Evolutionary conservation across 2,113 vertebrate species (phyloP).

Genomic region (Coryphaenoides rupestris): DNA sequence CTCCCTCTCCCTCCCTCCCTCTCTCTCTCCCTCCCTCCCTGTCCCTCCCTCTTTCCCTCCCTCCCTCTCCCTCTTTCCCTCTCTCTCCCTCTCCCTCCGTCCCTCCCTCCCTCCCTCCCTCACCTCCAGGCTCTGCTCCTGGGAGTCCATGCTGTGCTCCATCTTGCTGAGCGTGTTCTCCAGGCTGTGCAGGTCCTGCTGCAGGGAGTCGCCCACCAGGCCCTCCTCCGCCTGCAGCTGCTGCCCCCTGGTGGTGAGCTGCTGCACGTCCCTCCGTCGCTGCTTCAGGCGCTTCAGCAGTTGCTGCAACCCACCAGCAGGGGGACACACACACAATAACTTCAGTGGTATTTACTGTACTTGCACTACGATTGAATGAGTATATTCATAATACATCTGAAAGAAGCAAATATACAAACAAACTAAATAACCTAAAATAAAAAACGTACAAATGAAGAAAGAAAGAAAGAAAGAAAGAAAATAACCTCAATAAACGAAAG

Average conservation of each 20-base stretch:
- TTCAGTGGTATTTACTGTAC: no score
- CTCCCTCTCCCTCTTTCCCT: neutral
- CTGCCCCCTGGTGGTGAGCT: conserved; percentile 80
- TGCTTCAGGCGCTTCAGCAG: conserved; percentile 80
- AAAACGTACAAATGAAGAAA: neutral
- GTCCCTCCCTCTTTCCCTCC: neutral
- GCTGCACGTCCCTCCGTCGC: conserved; percentile 84
- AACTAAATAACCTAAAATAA: neutral
- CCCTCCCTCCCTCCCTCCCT: neutral
- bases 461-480: no score
- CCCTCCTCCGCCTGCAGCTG: conserved; percentile 79
- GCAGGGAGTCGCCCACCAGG: conserved; percentile 70
- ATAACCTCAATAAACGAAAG: no score
- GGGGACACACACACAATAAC: no score
- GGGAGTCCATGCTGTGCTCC: conserved; percentile 83
- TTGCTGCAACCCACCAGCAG: conserved; percentile 71
- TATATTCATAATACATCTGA: no score
- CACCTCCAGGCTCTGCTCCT: conserved; percentile 88
- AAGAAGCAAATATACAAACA: no score
- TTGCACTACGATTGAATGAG: no score
- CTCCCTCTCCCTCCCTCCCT: neutral
- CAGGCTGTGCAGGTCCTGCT: conserved; percentile 81
- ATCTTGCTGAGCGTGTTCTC: conserved; percentile 81
- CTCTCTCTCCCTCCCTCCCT: neutral
- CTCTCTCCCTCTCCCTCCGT: neutral